Base-by-base conservation (phyloP, 2,113 vertebrate genomes). In the Nothocercus nigrocapillus region DNA sequence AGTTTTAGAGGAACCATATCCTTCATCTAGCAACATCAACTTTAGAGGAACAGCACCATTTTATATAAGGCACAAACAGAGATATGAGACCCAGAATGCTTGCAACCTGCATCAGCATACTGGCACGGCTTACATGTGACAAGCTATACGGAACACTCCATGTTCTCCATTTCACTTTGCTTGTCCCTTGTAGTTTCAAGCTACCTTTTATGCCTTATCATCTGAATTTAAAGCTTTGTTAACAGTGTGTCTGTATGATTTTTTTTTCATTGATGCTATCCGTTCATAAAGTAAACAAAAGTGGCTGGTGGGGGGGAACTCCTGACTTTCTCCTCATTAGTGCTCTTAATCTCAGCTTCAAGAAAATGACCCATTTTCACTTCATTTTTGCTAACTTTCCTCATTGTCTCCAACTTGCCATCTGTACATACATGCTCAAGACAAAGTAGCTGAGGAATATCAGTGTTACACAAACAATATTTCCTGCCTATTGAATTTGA, bases 371-470 rank as follows among this genome's bases (percentile, higher is more conserved):
- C 6, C 4, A 68, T 91, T 91, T 88, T 72, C 17, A 34, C 42
- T 83, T 87, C 40, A 2, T 8, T 70, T 79, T 73, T 73, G 12
- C 40, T 44, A 61, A 1, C 12, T 81, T 91, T 83, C 2, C 8
- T 85, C 32, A 63, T 89, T 91, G 87, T 59, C 19, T 42, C 59
- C 61, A 83, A 62, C n/a, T 88, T 78, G 78, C 13, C 64, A 22
- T 84, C 66, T 1, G 0, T 73, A 68, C 8, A 75, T 81, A 45
- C 34, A 72, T 79, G 42, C 45, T 89, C 76, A 44, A 81, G 66
- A 47, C 63, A 82, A 82, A 94, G 24, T 28, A 70, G 20, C 78
- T 44, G 11, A 72, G 40, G 20, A 85, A 24, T 81, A 61, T 11
- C 45, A 47, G 8, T 66, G 24, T 64, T 58, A 45, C 13, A 38